Evolutionary conservation across 2,113 vertebrate genomes (phyloP), one percentile per base, ranked within the genome.

Genomic region (Notothenia coriiceps): DNA sequence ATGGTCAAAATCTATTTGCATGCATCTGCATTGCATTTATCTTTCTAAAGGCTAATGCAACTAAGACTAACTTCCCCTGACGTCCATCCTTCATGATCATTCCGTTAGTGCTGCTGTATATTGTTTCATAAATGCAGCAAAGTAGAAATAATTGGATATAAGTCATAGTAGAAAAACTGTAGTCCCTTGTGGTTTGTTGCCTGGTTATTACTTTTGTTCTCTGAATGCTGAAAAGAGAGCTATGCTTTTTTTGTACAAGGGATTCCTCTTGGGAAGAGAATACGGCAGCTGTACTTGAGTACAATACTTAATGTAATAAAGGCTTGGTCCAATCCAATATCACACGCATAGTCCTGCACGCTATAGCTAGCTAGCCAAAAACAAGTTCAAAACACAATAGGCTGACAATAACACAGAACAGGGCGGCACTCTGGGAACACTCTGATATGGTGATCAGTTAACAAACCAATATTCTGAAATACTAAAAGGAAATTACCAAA

Each of bases 1-100:
- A 46, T 55, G 68, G 61, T 68, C 15, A 4, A 74, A 59, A 68
- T 72, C 65, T 69, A 66, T 54, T 62, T 29, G 57, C 66, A 17
- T 60, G 65, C 79, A 67, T 81, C 77, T 78, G 79, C 84, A 25
- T 76, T 52, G 17, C 65, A 65, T 83, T 70, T 71, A 7, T 7
- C 43, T 57, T 56, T 69, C 47, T 64, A 66, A 43, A 49, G 35
- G 63, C 50, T 68, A 22, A 54, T 55, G 56, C 62, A 65, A 66
- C 73, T 55, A 51, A 14, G 61, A 9, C 14, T 52, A 59, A 75
- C 35, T 40, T 75, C 51, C 13, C 25, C 62, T 33, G 68, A 60
- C 61, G 57, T 63, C 55, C 74, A 61, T 65, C 49, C 17, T 46
- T 81, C 54, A 71, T 84, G 72, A 70, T 59, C 63, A 20, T 18